Conservation (phyloP, 2,888 invertebrate species). For the Phyto melanocephala region DNA sequence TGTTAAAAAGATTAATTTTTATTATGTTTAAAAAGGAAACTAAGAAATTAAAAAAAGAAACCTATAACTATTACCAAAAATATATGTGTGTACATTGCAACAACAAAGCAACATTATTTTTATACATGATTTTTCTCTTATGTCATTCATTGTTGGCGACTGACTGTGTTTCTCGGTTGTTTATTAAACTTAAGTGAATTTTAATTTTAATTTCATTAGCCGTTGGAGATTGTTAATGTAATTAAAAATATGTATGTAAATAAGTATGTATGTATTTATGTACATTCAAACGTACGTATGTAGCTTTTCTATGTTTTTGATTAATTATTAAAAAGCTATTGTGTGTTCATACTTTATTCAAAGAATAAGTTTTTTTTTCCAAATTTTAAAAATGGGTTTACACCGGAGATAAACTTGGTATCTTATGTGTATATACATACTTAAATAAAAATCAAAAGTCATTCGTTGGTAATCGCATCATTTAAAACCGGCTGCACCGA, state of each 20-base stretch:
- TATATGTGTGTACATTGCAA: background rate
- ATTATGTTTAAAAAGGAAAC: slow-evolving; percentile 11
- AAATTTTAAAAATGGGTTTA: too few species aligned
- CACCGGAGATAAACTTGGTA: too few species aligned
- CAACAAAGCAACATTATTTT: background rate
- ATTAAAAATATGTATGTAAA: background rate
- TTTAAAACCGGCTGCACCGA: too few species aligned
- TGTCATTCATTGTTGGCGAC: background rate
- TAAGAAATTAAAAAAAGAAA: background rate
- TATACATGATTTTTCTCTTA: background rate
- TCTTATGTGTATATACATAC: too few species aligned
- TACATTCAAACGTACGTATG: too few species aligned
- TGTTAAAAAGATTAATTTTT: slow-evolving; percentile 20
- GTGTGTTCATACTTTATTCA: too few species aligned
- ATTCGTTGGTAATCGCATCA: too few species aligned
- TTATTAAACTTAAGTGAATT: background rate
- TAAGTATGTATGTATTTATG: too few species aligned
- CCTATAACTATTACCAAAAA: slow-evolving; percentile 3
- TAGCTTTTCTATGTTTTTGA: too few species aligned
- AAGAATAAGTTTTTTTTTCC: too few species aligned
- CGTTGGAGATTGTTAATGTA: slow-evolving; percentile 7
- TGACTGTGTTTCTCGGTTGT: background rate
- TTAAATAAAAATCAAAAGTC: too few species aligned
- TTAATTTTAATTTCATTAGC: background rate
- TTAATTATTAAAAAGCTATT: too few species aligned